Evolutionary conservation across 2,113 vertebrate genomes (phyloP).

Genomic region (Terrapene triunguis): DNA sequence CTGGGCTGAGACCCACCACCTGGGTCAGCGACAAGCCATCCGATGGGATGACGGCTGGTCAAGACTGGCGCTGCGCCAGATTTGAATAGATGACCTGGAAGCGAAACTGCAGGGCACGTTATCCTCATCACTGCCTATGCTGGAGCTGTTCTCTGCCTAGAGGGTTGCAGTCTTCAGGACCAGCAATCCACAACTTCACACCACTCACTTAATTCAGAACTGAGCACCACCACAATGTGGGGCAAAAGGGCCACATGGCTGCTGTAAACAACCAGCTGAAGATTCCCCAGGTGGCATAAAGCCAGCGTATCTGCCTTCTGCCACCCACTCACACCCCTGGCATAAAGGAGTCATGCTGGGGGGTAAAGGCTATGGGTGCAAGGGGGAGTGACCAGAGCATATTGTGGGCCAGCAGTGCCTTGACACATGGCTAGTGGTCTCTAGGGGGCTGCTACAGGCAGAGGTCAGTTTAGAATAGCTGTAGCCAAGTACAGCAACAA

Average conservation of each 20-base stretch:
- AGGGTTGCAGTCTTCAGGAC: no score
- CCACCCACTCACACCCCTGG: not conserved
- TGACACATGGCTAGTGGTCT: no score
- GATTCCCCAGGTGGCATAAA: not conserved
- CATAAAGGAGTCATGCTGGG: not conserved
- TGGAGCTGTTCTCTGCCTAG: no score
- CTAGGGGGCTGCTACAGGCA: no score
- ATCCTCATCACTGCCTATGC: no score
- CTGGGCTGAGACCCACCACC: not conserved
- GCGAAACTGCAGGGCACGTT: no score
- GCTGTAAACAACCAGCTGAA: not conserved
- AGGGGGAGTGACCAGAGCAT: not conserved
- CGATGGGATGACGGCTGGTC: not conserved
- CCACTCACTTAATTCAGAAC: not conserved
- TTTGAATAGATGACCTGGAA: no score
- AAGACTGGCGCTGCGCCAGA: no score
- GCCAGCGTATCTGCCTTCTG: not conserved
- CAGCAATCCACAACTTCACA: not conserved
- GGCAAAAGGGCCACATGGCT: not conserved
- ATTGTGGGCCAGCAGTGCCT: not conserved
- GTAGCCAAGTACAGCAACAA: no score
- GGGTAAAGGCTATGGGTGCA: not conserved
- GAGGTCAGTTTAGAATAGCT: no score
- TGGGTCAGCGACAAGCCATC: not conserved
- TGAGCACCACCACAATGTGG: no score